phyloP scores from a whole-genome alignment of 37 sponge, comb jelly and placozoan species.

The Geodia barretti region DNA sequence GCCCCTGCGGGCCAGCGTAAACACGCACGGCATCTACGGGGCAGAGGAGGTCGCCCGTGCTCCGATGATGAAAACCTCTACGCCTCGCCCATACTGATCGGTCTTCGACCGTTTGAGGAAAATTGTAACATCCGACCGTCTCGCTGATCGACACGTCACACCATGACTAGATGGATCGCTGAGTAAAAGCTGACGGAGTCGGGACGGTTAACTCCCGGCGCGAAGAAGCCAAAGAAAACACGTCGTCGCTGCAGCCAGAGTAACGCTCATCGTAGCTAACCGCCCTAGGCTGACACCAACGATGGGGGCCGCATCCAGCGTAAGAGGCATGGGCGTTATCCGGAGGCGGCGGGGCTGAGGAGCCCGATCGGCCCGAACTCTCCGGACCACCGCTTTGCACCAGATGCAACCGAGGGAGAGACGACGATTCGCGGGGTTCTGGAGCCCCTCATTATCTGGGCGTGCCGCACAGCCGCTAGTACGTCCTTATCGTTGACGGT shows the following conservation, averaged over 20 bases:
- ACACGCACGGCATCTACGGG: slow-evolving; percentile 24
- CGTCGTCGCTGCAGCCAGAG: slow-evolving; percentile 39
- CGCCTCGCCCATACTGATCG: slow-evolving; percentile 39
- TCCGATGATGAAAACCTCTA: slow-evolving; percentile 15
- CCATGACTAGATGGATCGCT: background rate
- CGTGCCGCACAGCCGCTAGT: slow-evolving; percentile 56
- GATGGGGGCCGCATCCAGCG: background rate
- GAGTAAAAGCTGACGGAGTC: background rate
- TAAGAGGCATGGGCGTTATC: slow-evolving; percentile 45
- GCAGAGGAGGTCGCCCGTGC: slow-evolving; percentile 22
- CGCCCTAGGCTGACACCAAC: background rate
- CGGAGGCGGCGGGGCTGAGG: slow-evolving; percentile 19
- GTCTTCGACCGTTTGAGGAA: slow-evolving; percentile 38
- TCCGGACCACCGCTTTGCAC: slow-evolving; percentile 29
- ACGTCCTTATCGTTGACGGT: slow-evolving; percentile 53
- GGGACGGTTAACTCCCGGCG: slow-evolving; percentile 47
- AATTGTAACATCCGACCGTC: background rate
- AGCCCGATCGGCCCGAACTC: background rate
- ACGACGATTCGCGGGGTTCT: background rate
- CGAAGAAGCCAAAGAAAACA: slow-evolving; percentile 49
- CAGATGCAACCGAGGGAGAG: slow-evolving; percentile 29
- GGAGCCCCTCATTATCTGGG: slow-evolving; percentile 31
- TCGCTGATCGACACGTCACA: slow-evolving; percentile 14
- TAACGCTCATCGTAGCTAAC: background rate
- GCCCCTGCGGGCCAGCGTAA: slow-evolving; percentile 21